phyloP scores from a whole-genome alignment of 2,113 vertebrate species.

The Sus scrofa region T2T-Sscrofa CM000823.6:43288501-43289000 shows the following conservation, averaged over 20 bases:
- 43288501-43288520: conserved; percentile 65
- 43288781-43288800: too few relatives aligned
- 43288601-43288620: conserved; percentile 39
- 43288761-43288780: too few relatives aligned
- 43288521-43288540: conserved; percentile 40
- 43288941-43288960: background rate
- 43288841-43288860: background rate
- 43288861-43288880: background rate
- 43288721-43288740: too few relatives aligned
- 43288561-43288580: conserved; percentile 48
- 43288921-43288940: background rate
- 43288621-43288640: conserved; percentile 12
- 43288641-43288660: conserved; percentile 49
- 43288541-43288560: conserved; percentile 50
- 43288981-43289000: background rate
- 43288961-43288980: background rate
- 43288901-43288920: background rate
- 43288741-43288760: too few relatives aligned
- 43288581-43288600: conserved; percentile 54
- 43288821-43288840: background rate
- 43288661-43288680: conserved; percentile 42
- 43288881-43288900: background rate
- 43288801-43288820: too few relatives aligned
- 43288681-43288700: conserved; percentile 7
- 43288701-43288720: background rate